Percentiles rank a stretch among this genome's conserved stretches.
phyloP scores from a whole-genome alignment of 1,140 invertebrate genomes.

The Colletes latitarsis region DNA sequence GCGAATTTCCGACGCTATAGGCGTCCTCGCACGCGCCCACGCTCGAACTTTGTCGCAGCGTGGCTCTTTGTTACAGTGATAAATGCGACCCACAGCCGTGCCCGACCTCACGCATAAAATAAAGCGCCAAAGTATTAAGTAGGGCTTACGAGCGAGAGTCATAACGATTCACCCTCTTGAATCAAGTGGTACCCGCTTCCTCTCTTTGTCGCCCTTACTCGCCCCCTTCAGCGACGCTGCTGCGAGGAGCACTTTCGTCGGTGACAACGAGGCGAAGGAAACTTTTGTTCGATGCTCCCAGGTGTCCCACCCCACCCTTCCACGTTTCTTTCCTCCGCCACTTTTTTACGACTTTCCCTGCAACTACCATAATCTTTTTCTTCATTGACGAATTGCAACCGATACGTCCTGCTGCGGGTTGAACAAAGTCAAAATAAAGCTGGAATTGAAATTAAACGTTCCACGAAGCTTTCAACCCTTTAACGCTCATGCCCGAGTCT shows the following conservation, averaged over 20 bases:
- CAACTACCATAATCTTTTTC: neutral
- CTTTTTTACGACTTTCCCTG: constrained; percentile 31
- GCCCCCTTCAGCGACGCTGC: neutral
- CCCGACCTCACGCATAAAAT: constrained; percentile 69
- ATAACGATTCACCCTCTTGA: constrained; percentile 73
- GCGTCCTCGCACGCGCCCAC: neutral
- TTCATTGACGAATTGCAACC: too few species aligned
- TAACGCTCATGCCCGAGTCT: too few species aligned
- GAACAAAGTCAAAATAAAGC: too few species aligned
- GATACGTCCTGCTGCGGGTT: too few species aligned
- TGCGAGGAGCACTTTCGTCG: constrained; percentile 44
- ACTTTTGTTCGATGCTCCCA: constrained; percentile 61
- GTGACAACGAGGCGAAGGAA: constrained; percentile 61
- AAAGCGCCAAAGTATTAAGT: constrained; percentile 73
- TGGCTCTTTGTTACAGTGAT: constrained; percentile 67
- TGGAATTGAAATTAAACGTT: too few species aligned
- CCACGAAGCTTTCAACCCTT: too few species aligned
- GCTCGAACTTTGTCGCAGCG: constrained; percentile 40
- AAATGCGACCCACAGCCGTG: constrained; percentile 64
- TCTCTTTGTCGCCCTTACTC: constrained; percentile 43
- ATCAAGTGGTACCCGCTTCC: constrained; percentile 59
- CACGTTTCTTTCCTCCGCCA: constrained; percentile 2
- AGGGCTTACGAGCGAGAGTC: constrained; percentile 68
- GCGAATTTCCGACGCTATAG: constrained; percentile 26
- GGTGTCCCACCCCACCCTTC: constrained; percentile 37